These are phyloP conservation scores for Smittia aterrima DNA, from an alignment of 2,888 invertebrate genomes.

Conservation along the genomic window DNA sequence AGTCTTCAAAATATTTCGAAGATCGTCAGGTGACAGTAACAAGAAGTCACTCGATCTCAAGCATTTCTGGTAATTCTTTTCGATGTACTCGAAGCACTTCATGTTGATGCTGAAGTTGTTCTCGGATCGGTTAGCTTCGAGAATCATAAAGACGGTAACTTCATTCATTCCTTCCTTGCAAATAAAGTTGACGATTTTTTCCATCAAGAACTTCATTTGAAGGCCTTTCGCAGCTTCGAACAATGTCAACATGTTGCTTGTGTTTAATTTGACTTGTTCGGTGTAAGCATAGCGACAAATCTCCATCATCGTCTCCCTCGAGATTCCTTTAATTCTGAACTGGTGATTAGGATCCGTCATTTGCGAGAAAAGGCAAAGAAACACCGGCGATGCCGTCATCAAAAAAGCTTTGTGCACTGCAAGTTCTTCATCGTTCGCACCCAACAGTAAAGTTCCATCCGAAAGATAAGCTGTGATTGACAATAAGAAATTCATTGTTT, in stretches of 20 bases:
- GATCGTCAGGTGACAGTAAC: background rate
- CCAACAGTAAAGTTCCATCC: background rate
- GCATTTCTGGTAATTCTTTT: constrained; percentile 25
- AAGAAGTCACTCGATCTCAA: background rate
- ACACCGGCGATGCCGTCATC: constrained; percentile 4
- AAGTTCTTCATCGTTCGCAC: background rate
- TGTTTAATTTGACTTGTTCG: background rate
- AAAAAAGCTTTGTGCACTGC: constrained; percentile 17
- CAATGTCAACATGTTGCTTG: background rate
- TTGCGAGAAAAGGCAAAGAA: background rate
- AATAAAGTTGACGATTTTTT: constrained; percentile 8
- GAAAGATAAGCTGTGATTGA: background rate
- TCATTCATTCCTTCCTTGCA: constrained; percentile 22
- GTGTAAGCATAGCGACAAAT: constrained; percentile 30
- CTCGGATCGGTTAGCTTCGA: background rate
- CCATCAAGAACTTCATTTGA: constrained; percentile 25
- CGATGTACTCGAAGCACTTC: constrained; percentile 26
- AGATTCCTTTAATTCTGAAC: background rate
- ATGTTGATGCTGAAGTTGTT: constrained; percentile 10
- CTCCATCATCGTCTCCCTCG: constrained; percentile 15
- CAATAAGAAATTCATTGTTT: no score
- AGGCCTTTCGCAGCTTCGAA: constrained; percentile 18
- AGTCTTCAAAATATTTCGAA: background rate
- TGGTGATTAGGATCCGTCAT: no score
- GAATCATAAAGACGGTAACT: constrained; percentile 2